A percentile compares a stretch with the other conserved stretches of the same genome.
These are phyloP conservation scores for Platorchestia sp. DNA, from an alignment of 1,140 invertebrate genomes.

Conservation along the genomic window DNA sequence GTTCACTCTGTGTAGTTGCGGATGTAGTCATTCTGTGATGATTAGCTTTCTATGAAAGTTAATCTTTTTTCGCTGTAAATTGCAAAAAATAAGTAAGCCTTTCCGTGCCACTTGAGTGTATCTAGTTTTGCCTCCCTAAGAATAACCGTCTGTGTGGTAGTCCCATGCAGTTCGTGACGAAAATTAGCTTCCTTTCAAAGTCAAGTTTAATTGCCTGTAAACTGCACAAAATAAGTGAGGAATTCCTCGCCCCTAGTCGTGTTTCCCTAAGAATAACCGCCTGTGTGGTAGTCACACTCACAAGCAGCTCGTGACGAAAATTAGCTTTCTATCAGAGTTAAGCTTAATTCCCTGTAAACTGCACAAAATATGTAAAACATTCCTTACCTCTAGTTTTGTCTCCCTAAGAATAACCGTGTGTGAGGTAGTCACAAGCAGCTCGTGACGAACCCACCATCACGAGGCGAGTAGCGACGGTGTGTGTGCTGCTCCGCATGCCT, in stretches of 20 bases:
- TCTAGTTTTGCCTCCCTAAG: background rate
- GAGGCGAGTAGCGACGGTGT: background rate
- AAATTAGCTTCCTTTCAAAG: no score
- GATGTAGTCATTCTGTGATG: no score
- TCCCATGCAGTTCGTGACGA: no score
- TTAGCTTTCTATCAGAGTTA: no score
- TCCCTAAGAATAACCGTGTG: background rate
- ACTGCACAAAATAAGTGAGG: background rate
- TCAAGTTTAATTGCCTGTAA: no score
- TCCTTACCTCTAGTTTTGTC: background rate
- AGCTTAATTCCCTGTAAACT: no score
- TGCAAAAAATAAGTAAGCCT: background rate
- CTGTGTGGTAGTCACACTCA: no score
- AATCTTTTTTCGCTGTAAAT: no score
- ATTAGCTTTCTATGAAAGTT: no score
- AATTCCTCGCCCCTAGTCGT: background rate
- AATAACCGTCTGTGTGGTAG: background rate
- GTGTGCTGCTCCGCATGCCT: no score
- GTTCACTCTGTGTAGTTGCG: no score
- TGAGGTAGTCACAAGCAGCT: background rate
- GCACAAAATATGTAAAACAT: background rate
- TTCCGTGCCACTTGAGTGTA: background rate
- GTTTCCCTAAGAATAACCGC: background rate
- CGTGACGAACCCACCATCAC: background rate
- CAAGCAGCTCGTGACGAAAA: no score